Conservation (phyloP, 2,797 vertebrate species). For the Cryptoprocta ferox region DNA sequence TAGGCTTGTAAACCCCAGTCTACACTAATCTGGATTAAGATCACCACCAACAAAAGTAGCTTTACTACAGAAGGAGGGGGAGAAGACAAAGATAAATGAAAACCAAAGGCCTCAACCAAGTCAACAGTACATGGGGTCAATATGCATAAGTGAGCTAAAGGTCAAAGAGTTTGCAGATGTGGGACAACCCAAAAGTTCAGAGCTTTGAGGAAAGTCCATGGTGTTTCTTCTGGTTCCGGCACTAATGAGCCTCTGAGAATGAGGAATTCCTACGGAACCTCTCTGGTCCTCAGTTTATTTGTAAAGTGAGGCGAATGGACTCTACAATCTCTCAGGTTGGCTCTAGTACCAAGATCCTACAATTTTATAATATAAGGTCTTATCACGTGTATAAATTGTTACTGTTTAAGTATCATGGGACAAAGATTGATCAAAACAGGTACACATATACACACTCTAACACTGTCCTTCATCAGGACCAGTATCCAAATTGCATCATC, state of each 20-base stretch:
- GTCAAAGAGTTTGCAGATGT: fast-evolving
- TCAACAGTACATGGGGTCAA: neutral
- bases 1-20: fast-evolving
- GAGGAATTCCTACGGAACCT: neutral
- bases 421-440: neutral
- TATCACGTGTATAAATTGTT: neutral
- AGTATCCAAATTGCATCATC: neutral
- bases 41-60: neutral
- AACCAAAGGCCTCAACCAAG: neutral
- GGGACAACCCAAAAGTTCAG: neutral
- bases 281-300: neutral
- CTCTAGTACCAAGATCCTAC: neutral
- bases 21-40: neutral
- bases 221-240: neutral
- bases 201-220: neutral
- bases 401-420: neutral
- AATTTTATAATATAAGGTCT: neutral
- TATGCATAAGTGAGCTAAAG: neutral
- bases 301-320: neutral
- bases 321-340: neutral
- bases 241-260: neutral
- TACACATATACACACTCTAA: neutral
- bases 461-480: neutral
- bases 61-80: neutral
- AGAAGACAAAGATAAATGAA: neutral